A percentile compares a stretch with the other conserved stretches of the same genome.
phyloP scores from a whole-genome alignment of 2,797 vertebrate species.

The Bovichtus diacanthus region DNA sequence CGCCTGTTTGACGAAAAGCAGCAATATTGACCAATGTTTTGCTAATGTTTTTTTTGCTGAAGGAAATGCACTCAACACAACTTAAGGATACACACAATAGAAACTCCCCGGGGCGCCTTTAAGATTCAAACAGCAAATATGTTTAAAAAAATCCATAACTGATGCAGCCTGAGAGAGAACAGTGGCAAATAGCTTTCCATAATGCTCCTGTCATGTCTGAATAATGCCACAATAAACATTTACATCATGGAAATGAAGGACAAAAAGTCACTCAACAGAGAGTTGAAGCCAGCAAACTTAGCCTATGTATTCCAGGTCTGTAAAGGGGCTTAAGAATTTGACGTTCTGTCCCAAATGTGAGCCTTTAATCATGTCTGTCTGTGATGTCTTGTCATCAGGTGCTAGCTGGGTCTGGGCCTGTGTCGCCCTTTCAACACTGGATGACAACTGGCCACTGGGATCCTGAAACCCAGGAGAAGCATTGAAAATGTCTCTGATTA shows the following conservation, averaged over 20 bases:
- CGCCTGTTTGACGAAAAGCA: too few species aligned
- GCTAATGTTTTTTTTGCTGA: too few species aligned
- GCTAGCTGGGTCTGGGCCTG: constrained; percentile 32
- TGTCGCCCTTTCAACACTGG: constrained; percentile 67
- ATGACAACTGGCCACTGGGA: constrained; percentile 70
- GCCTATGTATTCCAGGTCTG: neutral
- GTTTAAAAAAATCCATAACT: neutral
- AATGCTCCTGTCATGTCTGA: neutral
- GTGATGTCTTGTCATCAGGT: constrained; percentile 53
- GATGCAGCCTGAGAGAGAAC: neutral
- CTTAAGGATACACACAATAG: neutral
- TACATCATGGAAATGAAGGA: neutral
- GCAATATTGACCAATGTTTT: too few species aligned
- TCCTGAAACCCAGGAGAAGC: constrained; percentile 64
- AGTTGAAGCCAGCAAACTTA: neutral
- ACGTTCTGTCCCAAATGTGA: neutral
- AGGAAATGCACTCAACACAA: neutral
- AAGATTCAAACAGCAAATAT: neutral
- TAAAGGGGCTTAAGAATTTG: neutral
- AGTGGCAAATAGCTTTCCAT: neutral
- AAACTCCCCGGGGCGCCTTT: neutral
- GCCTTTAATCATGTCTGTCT: neutral
- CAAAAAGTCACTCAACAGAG: neutral
- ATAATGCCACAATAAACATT: neutral
- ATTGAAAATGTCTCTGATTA: constrained; percentile 70